These are phyloP conservation scores for Hylyphantes graminicola DNA, from an alignment of 1,140 invertebrate genomes.

Conservation along the genomic window DNA sequence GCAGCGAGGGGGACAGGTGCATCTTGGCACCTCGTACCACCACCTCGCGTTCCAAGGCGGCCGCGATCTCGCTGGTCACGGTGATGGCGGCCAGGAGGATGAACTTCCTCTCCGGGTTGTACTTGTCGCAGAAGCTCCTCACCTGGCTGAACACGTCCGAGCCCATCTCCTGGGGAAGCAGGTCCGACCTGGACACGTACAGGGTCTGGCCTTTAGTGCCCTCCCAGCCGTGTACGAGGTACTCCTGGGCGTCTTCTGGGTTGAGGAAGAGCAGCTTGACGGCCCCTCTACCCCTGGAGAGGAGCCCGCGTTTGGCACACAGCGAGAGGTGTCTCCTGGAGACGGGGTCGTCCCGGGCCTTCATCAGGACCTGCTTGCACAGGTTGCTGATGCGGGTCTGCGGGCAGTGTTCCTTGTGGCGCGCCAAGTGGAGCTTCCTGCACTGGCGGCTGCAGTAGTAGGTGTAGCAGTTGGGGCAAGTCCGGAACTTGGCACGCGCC, in stretches of 20 bases:
- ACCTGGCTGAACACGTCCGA: constrained; percentile 86
- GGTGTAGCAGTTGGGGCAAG: constrained; percentile 93
- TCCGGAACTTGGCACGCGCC: constrained; percentile 77
- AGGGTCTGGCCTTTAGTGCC: constrained; percentile 56
- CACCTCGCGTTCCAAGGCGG: constrained; percentile 82
- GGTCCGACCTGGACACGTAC: constrained; percentile 82
- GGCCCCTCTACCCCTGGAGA: constrained; percentile 86
- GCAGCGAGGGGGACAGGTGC: constrained; percentile 70
- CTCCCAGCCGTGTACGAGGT: constrained; percentile 66
- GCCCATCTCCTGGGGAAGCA: constrained; percentile 87
- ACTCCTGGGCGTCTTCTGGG: constrained; percentile 83
- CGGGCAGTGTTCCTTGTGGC: constrained; percentile 88
- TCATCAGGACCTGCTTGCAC: constrained; percentile 87
- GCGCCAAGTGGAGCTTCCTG: constrained; percentile 88
- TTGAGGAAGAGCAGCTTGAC: constrained; percentile 90
- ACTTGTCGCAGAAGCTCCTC: constrained; percentile 85
- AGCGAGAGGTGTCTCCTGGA: constrained; percentile 82
- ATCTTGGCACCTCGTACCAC: constrained; percentile 86
- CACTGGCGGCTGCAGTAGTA: constrained; percentile 80
- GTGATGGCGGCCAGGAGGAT: constrained; percentile 90
- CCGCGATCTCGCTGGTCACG: constrained; percentile 85
- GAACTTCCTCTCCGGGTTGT: constrained; percentile 88
- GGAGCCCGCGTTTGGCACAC: constrained; percentile 81
- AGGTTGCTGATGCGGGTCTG: constrained; percentile 83
- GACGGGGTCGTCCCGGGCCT: constrained; percentile 83